Evolutionary conservation across 30 jellyfish, hydroid and myxozoan species (phyloP).

Genomic region (Turritopsis dohrnii): DNA sequence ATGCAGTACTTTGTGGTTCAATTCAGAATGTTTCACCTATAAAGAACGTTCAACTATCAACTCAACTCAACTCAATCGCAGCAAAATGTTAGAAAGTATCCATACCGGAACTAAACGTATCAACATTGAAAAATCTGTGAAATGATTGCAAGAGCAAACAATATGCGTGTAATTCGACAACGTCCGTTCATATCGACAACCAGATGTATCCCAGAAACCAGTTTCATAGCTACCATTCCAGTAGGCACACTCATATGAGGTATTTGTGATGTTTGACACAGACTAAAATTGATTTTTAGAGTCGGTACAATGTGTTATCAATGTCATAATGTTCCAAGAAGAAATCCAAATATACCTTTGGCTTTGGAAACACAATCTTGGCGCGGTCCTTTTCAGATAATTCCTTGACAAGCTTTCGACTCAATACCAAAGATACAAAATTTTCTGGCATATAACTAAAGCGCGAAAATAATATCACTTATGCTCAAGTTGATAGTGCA

Average conservation of each 20-base stretch:
- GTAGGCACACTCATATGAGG: conserved; percentile 7
- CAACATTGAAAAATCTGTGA: conserved; percentile 23
- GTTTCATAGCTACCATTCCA: not conserved
- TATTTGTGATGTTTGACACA: not conserved
- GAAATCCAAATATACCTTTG: not conserved
- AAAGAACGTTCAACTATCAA: no score
- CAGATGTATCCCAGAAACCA: not conserved
- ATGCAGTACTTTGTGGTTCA: not conserved
- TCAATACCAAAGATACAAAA: not conserved
- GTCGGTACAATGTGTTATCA: no score
- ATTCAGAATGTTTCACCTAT: not conserved
- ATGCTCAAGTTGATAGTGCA: no score
- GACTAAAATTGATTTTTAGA: not conserved
- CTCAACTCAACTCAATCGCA: no score
- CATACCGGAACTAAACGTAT: not conserved
- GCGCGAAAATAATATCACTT: not conserved
- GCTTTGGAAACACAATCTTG: not conserved
- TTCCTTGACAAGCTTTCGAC: not conserved
- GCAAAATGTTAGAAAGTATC: no score
- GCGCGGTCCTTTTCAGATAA: not conserved
- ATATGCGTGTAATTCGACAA: conserved; percentile 4
- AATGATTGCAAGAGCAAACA: conserved; percentile 25
- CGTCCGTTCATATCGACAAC: not conserved
- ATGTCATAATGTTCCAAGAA: no score
- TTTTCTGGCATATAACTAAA: not conserved